Evolutionary conservation across 1,140 invertebrate genomes (phyloP).

Genomic region (Drosophila miranda): DNA sequence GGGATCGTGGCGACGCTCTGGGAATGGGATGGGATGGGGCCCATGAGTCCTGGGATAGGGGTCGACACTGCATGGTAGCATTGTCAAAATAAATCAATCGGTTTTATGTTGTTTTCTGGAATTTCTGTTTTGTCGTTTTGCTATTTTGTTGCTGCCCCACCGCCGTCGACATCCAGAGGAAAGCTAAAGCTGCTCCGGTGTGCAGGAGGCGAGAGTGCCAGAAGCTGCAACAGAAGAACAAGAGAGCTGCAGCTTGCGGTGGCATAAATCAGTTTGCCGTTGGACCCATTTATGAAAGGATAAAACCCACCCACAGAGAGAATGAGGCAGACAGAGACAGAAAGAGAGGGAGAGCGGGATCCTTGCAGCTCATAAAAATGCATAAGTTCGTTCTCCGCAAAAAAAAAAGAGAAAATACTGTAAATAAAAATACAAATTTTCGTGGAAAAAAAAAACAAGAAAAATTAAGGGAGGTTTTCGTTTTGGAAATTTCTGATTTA

Average conservation of each 20-base stretch:
- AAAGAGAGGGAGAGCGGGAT: not conserved
- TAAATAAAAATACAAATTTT: conserved; percentile 73
- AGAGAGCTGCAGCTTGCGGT: conserved; percentile 65
- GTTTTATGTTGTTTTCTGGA: conserved; percentile 80
- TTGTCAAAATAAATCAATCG: conserved; percentile 82
- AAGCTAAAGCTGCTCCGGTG: conserved; percentile 41
- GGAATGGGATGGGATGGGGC: conserved; percentile 2
- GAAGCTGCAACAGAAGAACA: conserved; percentile 25
- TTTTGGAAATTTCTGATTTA: conserved; percentile 62
- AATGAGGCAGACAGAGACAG: not conserved
- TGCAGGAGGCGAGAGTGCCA: conserved; percentile 22
- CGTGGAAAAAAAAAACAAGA: conserved; percentile 2
- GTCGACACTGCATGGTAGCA: conserved; percentile 61
- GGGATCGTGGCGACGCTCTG: conserved; percentile 26
- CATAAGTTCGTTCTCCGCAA: conserved; percentile 38
- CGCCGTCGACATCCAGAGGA: conserved; percentile 46
- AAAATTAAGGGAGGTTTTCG: conserved; percentile 11
- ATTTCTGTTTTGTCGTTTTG: conserved; percentile 77
- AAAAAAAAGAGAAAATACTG: conserved; percentile 41
- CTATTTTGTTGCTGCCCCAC: conserved; percentile 58
- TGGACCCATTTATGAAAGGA: conserved; percentile 79
- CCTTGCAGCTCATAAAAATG: conserved; percentile 65
- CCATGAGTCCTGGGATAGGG: not conserved
- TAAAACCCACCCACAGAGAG: conserved; percentile 38
- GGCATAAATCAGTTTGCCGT: conserved; percentile 74